These are phyloP conservation scores for Drosophila quinaria DNA, from an alignment of 2,888 invertebrate species.

Conservation along the genomic window DNA sequence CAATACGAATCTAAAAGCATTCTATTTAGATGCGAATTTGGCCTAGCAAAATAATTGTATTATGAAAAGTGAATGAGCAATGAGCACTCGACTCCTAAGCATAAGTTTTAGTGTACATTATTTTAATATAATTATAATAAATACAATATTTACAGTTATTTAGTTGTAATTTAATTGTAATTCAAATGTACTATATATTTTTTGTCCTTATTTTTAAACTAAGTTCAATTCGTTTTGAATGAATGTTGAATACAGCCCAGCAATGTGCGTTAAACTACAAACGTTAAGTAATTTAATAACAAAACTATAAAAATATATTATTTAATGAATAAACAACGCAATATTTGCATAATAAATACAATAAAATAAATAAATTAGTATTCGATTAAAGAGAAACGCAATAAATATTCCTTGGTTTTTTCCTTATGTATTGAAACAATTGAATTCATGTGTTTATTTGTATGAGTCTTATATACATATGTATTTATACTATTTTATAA, in stretches of 20 bases:
- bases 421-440: neutral
- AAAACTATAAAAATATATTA: conserved; percentile 38
- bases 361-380: conserved; percentile 54
- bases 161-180: conserved; percentile 73
- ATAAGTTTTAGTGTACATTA: conserved; percentile 65
- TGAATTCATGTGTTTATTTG: neutral
- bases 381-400: conserved; percentile 61
- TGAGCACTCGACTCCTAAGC: conserved; percentile 60
- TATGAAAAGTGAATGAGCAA: conserved; percentile 51
- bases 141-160: conserved; percentile 66
- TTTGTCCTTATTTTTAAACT: conserved; percentile 46
- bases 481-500: neutral
- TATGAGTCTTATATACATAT: neutral
- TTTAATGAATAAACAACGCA: conserved; percentile 59
- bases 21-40: conserved; percentile 49
- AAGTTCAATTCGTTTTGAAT: conserved; percentile 55
- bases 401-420: conserved; percentile 24
- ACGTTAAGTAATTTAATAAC: conserved; percentile 47
- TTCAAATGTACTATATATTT: conserved; percentile 64
- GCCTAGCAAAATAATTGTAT: conserved; percentile 35
- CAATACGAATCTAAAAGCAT: conserved; percentile 18
- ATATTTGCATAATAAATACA: conserved; percentile 72
- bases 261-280: conserved; percentile 51
- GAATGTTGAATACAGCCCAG: conserved; percentile 53
- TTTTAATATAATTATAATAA: conserved; percentile 33